Evolutionary conservation across 2,113 vertebrate species (phyloP).

Genomic region (Polypterus senegalus): DNA sequence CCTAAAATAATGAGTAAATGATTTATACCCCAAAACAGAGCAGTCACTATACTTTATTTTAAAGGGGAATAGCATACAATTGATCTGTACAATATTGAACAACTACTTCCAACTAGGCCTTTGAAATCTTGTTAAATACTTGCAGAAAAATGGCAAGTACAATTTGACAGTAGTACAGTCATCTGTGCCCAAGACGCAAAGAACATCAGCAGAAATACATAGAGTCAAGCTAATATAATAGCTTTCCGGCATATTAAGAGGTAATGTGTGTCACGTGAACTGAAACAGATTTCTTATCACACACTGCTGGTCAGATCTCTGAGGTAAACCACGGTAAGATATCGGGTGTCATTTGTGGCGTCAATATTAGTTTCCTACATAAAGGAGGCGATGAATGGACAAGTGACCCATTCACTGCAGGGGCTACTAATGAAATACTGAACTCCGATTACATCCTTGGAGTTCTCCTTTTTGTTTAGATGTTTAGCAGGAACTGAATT

Average conservation of each 20-base stretch:
- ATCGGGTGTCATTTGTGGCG: constrained; percentile 48
- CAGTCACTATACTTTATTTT: constrained; percentile 68
- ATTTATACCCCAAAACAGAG: constrained; percentile 26
- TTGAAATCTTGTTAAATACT: constrained; percentile 49
- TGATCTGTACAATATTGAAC: constrained; percentile 89
- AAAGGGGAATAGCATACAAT: constrained; percentile 72
- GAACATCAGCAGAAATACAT: constrained; percentile 59
- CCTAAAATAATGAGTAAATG: background rate
- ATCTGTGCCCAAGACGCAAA: constrained; percentile 50
- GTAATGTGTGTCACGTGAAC: constrained; percentile 55
- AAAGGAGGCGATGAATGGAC: too few species aligned
- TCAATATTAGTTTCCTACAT: background rate
- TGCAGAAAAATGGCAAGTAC: constrained; percentile 60
- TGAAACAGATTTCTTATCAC: constrained; percentile 45
- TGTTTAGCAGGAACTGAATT: too few species aligned
- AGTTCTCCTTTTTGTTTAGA: too few species aligned
- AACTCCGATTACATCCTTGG: too few species aligned
- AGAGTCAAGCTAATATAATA: constrained; percentile 52
- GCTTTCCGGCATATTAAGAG: constrained; percentile 57
- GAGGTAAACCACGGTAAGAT: constrained; percentile 70
- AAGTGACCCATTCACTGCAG: too few species aligned
- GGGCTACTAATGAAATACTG: too few species aligned
- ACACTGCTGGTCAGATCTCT: constrained; percentile 76
- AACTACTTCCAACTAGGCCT: constrained; percentile 68
- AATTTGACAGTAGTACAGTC: constrained; percentile 65